Percentiles rank a stretch among this genome's conserved stretches.
Evolutionary conservation across 1,140 invertebrate genomes (phyloP).

Genomic region (Eueides isabella): DNA sequence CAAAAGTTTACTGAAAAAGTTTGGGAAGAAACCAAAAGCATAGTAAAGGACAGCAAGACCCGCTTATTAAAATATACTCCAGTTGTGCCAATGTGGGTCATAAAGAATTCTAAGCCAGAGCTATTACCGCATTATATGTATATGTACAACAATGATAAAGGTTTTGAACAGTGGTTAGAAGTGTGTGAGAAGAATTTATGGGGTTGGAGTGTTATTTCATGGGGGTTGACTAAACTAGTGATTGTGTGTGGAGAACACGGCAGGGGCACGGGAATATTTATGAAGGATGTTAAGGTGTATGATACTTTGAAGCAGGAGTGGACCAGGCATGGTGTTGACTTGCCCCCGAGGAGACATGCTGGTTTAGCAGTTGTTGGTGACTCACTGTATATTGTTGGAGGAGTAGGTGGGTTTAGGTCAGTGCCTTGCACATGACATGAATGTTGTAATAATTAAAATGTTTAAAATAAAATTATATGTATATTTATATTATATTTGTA

Average conservation of each 20-base stretch:
- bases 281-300: constrained; percentile 68
- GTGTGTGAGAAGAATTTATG: constrained; percentile 67
- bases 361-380: constrained; percentile 61
- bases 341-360: constrained; percentile 61
- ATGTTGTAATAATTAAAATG: constrained; percentile 1
- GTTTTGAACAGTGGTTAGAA: constrained; percentile 64
- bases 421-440: constrained; percentile 35
- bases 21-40: constrained; percentile 57
- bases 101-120: constrained; percentile 53
- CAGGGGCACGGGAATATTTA: constrained; percentile 63
- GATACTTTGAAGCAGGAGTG: constrained; percentile 63
- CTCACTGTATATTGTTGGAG: constrained; percentile 64
- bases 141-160: constrained; percentile 51
- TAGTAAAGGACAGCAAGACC: constrained; percentile 54
- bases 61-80: constrained; percentile 55
- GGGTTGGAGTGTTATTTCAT: constrained; percentile 66
- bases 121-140: constrained; percentile 58
- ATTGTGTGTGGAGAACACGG: constrained; percentile 67
- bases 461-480: no score
- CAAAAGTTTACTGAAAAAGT: constrained; percentile 64
- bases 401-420: constrained; percentile 72
- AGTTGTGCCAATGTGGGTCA: constrained; percentile 55
- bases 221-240: constrained; percentile 61
- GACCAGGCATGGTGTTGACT: constrained; percentile 60
- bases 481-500: no score